phyloP scores from a whole-genome alignment of 1,140 invertebrate species.

The Mizuhopecten yessoensis region DNA sequence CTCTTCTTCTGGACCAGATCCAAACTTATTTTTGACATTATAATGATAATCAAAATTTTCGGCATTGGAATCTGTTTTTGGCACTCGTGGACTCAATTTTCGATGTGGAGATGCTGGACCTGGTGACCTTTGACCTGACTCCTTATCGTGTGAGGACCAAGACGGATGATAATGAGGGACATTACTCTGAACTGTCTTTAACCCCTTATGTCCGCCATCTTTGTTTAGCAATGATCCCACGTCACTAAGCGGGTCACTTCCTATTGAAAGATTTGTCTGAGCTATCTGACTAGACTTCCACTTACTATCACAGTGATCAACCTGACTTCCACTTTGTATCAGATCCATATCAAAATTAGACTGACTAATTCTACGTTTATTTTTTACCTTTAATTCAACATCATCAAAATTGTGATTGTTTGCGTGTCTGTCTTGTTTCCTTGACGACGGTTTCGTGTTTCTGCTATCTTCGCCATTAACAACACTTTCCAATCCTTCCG shows the following conservation, averaged over 20 bases:
- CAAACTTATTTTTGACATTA: not conserved
- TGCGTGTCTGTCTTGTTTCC: not conserved
- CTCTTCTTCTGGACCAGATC: not conserved
- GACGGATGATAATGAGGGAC: conserved; percentile 50
- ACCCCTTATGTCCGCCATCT: not conserved
- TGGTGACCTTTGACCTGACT: not conserved
- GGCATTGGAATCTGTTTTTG: not conserved
- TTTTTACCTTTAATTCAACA: not conserved
- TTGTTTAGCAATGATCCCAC: not conserved
- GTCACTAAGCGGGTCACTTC: not conserved
- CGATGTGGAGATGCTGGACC: not conserved
- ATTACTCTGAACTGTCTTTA: conserved; percentile 50
- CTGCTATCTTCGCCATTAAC: not conserved
- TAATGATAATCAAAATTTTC: not conserved
- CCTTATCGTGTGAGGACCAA: not conserved
- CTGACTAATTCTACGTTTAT: not conserved
- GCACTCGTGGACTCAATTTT: conserved; percentile 17
- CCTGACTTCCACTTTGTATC: not conserved
- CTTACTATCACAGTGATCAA: not conserved
- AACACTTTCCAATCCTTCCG: not conserved
- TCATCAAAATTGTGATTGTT: not conserved
- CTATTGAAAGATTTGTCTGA: not conserved
- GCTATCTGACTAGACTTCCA: not conserved
- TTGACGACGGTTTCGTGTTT: not conserved
- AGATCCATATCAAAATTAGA: not conserved